Base-by-base conservation (phyloP, 2,113 vertebrate genomes). In the Echinops telfairi region DNA sequence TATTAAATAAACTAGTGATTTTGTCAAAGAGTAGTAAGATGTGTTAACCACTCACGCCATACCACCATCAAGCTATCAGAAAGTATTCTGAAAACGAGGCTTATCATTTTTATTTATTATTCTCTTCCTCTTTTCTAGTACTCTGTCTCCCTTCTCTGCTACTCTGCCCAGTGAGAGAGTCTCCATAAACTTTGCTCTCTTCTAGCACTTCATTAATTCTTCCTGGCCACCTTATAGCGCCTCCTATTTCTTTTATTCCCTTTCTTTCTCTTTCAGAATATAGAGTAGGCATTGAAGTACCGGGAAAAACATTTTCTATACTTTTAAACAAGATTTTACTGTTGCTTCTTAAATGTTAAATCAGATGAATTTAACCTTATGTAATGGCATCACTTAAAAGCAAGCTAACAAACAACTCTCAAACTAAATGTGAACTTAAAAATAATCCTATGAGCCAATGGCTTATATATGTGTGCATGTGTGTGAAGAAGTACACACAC, bases 281-380 rank as follows among this genome's bases (percentile, higher is more conserved):
- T 29, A 7, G 84, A n/a, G 11, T 43, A 71, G 40, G 17, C 78
- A 60, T 31, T n/a, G 22, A 93, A 7, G 31, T 88, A n/a, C 11
- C 31, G 70, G 31, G 36, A 23, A 93, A 92, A 83, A 64, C 36
- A 62, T 8, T 16, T 83, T 53, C 66, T 31, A 77, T 19, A 58
- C 4, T 85, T 1, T 64, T 89, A 27, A 73, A 53, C 62, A 64
- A 81, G 36, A 78, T 88, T 91, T 89, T 47, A 5, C 31, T 86
- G 86, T 64, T 93, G n/a, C 27, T 88, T 43, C 17, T 91, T 64
- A 75, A 17, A 58, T 71, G 96, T 95, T 73, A 43, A 66, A 0
- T 83, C 23, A 29, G 57, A 75, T 82, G 31, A 78, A 92, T 80
- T 70, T 86, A 81, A 86, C 19, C 20, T 4, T 75, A 6, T 3